Evolutionary conservation across 2,888 invertebrate species (phyloP).

Genomic region (Sialis lutaria): DNA sequence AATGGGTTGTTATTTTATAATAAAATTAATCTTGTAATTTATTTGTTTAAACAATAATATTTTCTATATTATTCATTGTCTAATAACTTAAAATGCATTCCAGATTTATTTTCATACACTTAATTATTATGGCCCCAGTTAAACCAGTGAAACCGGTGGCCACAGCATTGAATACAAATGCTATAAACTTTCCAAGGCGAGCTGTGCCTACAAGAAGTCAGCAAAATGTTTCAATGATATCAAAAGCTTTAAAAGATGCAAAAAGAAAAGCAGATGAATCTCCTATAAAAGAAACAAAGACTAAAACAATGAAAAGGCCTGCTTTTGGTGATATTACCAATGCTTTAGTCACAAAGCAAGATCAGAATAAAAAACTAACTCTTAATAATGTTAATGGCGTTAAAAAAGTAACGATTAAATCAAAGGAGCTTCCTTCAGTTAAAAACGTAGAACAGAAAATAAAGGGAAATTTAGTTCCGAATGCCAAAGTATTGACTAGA

Average conservation of each 20-base stretch:
- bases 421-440: conserved; percentile 29
- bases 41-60: too few relatives aligned
- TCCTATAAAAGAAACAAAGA: conserved; percentile 42
- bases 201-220: conserved; percentile 44
- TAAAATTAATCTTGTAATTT: too few relatives aligned
- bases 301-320: conserved; percentile 44
- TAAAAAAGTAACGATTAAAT: conserved; percentile 33
- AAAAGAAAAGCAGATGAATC: conserved; percentile 73
- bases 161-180: conserved; percentile 29
- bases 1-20: too few relatives aligned
- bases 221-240: conserved; percentile 22
- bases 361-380: conserved; percentile 12
- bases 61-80: too few relatives aligned
- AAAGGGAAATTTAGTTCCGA: not conserved
- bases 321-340: conserved; percentile 80
- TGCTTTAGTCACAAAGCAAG: conserved; percentile 26
- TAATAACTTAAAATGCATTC: too few relatives aligned
- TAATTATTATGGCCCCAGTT: conserved; percentile 42
- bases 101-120: conserved; percentile 7
- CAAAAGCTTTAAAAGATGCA: conserved; percentile 22
- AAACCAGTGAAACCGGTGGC: conserved; percentile 33
- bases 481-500: not conserved
- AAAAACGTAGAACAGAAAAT: conserved; percentile 16
- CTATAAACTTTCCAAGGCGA: conserved; percentile 28
- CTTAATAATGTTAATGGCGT: conserved; percentile 27